phyloP scores from a whole-genome alignment of 2,797 vertebrate species.

The Anguilla anguilla region DNA sequence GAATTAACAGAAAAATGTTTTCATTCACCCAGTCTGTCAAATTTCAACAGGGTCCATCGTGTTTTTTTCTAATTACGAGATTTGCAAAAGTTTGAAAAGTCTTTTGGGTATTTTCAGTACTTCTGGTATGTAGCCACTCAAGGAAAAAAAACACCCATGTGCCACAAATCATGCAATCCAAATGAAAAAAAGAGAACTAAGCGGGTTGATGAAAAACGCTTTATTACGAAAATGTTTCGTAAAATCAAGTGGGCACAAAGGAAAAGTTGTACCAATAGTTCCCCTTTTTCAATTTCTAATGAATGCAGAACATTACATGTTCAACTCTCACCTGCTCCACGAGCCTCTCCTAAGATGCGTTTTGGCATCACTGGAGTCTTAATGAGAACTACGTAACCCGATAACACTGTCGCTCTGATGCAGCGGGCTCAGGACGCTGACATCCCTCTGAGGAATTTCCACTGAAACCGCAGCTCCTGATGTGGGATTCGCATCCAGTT shows the following conservation, averaged over 20 bases:
- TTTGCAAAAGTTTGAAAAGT: background rate
- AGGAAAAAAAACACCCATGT: background rate
- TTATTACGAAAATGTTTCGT: background rate
- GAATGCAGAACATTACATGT: slow-evolving; percentile 37
- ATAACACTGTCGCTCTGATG: slow-evolving; percentile 38
- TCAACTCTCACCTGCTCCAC: slow-evolving; percentile 33
- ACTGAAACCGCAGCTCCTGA: slow-evolving; percentile 49
- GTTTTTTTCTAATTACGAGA: background rate
- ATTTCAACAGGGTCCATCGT: background rate
- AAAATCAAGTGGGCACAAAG: background rate
- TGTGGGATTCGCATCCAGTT: slow-evolving; percentile 65
- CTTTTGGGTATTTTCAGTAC: slow-evolving; percentile 3
- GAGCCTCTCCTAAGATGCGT: slow-evolving; percentile 36
- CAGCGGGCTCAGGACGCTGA: slow-evolving; percentile 44
- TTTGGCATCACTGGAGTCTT: slow-evolving; percentile 40
- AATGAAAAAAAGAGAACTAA: background rate
- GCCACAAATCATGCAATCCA: background rate
- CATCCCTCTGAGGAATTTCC: slow-evolving; percentile 66
- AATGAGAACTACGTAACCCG: slow-evolving; percentile 59
- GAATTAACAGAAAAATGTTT: background rate
- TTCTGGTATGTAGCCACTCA: background rate
- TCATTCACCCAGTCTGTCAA: background rate
- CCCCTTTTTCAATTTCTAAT: slow-evolving; percentile 37
- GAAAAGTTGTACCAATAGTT: background rate
- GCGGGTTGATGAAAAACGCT: too few relatives aligned